A percentile compares a stretch with the other conserved stretches of the same genome.
phyloP scores from a whole-genome alignment of 53 echinoderm and acorn worm species.

The Paracentrotus lividus region DNA sequence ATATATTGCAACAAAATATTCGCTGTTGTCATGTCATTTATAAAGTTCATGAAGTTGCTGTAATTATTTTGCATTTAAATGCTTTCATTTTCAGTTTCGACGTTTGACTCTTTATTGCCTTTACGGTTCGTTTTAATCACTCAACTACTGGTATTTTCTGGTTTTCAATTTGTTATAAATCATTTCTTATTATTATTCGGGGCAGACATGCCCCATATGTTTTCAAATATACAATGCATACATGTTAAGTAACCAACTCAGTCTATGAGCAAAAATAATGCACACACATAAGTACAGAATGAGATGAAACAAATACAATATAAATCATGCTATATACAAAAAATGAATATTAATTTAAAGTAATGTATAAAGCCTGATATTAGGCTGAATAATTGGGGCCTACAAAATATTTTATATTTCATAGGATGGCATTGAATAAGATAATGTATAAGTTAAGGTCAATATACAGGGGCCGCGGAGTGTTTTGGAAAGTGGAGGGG shows the following conservation, averaged over 20 bases:
- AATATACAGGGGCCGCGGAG: too few species aligned
- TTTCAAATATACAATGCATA: constrained; percentile 50
- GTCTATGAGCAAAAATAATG: constrained; percentile 32
- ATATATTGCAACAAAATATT: too few species aligned
- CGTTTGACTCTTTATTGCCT: too few species aligned
- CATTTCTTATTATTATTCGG: constrained; percentile 30
- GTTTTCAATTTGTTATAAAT: constrained; percentile 41
- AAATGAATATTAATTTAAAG: neutral
- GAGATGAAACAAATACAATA: neutral
- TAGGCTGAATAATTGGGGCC: neutral
- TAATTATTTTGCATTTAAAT: too few species aligned
- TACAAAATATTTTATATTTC: neutral
- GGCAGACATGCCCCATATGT: constrained; percentile 18
- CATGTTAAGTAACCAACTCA: neutral
- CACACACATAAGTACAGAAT: constrained; percentile 39
- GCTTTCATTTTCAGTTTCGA: neutral
- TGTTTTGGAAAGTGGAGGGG: too few species aligned
- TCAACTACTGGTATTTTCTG: neutral
- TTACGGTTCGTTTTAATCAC: too few species aligned
- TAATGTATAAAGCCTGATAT: neutral
- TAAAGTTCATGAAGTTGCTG: too few species aligned
- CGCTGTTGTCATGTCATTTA: too few species aligned
- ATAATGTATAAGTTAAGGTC: too few species aligned
- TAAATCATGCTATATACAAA: neutral
- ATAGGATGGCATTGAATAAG: too few species aligned